A percentile compares a stretch with the other conserved stretches of the same genome.
Evolutionary conservation across 2,113 vertebrate species (phyloP).

Genomic region (Sturnus vulgaris): DNA sequence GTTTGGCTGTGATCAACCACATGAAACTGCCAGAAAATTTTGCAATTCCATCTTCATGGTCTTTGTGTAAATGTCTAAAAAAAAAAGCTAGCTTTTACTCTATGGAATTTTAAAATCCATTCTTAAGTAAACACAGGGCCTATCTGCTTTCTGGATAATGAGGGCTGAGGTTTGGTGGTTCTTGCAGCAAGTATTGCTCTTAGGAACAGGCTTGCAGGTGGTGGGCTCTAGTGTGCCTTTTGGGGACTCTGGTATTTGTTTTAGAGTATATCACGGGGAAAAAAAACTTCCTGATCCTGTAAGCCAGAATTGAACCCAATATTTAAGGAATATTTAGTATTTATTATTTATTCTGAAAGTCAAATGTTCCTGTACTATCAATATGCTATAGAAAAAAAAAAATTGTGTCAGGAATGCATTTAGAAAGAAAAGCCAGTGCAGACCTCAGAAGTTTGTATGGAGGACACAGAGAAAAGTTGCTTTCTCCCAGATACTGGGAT

Average conservation of each 20-base stretch:
- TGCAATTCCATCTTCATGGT: neutral
- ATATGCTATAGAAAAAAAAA: neutral
- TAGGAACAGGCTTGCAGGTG: fast-evolving
- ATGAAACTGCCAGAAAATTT: neutral
- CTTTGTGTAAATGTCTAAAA: neutral
- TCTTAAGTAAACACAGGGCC: neutral
- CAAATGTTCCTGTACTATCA: neutral
- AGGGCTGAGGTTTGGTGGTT: neutral
- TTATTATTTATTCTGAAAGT: neutral
- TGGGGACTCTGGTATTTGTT: neutral
- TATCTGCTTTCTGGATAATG: neutral
- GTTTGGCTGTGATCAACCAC: neutral
- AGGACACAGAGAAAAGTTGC: neutral
- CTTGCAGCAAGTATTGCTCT: neutral
- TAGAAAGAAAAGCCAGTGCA: neutral
- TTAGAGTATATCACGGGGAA: neutral
- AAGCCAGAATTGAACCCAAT: neutral
- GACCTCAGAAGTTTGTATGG: neutral
- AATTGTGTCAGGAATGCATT: neutral
- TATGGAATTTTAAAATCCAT: neutral
- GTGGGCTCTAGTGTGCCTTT: neutral
- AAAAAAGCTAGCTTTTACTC: neutral
- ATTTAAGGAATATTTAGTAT: neutral
- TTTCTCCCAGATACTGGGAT: neutral
- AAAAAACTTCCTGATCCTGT: neutral